Percentiles rank a stretch among this genome's conserved stretches.
Conservation (phyloP, 2,113 vertebrate species). For the Nymphicus hollandicus region DNA sequence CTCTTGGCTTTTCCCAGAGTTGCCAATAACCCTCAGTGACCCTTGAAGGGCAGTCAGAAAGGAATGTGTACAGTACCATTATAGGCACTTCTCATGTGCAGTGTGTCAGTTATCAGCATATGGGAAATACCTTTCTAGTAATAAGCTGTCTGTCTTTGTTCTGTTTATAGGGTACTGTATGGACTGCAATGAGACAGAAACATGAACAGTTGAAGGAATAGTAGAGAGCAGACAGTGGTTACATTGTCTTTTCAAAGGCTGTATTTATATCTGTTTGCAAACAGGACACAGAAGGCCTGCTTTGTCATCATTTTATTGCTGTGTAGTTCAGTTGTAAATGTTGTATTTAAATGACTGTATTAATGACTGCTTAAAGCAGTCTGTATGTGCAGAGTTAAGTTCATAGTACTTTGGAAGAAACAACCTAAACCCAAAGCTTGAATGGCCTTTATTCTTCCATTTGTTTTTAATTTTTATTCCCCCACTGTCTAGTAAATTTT, state of each 20-base stretch:
- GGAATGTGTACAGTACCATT: neutral
- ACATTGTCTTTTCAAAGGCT: neutral
- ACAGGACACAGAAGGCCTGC: neutral
- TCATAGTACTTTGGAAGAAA: neutral
- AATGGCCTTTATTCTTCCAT: neutral
- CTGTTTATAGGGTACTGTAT: neutral
- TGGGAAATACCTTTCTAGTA: neutral
- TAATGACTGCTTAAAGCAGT: neutral
- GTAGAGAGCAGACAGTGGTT: neutral
- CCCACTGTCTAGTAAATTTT: neutral
- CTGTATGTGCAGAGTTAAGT: neutral
- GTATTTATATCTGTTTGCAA: neutral
- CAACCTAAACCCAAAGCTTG: neutral
- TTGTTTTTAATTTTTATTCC: neutral
- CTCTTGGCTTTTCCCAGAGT: neutral
- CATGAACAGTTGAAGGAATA: accelerated
- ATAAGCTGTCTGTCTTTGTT: neutral
- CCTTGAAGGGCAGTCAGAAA: neutral
- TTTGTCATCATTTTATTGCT: neutral
- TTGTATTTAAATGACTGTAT: neutral
- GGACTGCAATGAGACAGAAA: neutral
- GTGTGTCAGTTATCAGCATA: neutral
- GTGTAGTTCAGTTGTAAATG: neutral
- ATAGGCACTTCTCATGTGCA: neutral
- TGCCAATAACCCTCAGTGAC: neutral